Percentiles rank a stretch among this genome's conserved stretches.
Evolutionary conservation across 2,888 invertebrate genomes (phyloP).

Genomic region (Meghimatium bilineatum): DNA sequence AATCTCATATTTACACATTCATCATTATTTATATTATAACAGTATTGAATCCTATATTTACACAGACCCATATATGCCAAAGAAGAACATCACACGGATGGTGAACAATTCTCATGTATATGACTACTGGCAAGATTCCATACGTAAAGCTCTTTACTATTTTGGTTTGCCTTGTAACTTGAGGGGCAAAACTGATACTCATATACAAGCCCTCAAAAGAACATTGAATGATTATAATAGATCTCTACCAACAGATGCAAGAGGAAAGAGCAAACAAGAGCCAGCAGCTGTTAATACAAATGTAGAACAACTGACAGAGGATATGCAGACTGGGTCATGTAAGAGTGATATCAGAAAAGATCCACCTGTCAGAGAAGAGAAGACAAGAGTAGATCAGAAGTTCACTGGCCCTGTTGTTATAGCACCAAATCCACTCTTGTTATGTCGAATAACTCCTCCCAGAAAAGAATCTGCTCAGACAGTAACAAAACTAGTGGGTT

Average conservation of each 20-base stretch:
- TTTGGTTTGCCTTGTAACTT: constrained; percentile 73
- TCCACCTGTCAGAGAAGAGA: not conserved
- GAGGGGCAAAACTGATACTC: constrained; percentile 46
- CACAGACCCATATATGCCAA: constrained; percentile 79
- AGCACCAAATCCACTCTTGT: constrained; percentile 9
- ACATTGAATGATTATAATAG: not conserved
- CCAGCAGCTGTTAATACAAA: not conserved
- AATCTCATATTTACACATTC: not conserved
- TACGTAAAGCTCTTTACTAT: constrained; percentile 78
- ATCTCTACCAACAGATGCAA: not conserved
- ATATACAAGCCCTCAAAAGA: not conserved
- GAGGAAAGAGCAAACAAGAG: not conserved
- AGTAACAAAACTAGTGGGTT: not conserved
- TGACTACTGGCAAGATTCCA: constrained; percentile 78
- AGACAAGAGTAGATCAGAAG: not conserved
- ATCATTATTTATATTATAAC: not conserved
- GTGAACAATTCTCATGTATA: constrained; percentile 77
- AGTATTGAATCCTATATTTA: not conserved
- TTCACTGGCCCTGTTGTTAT: not conserved
- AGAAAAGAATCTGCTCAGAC: not conserved
- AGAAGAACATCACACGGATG: constrained; percentile 78
- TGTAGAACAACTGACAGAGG: not conserved
- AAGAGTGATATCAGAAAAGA: not conserved
- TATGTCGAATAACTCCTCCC: not conserved
- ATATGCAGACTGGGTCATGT: not conserved